A percentile compares a stretch with the other conserved stretches of the same genome.
Conservation (phyloP, 2,888 invertebrate species). For the Ferrisia virgata region DNA sequence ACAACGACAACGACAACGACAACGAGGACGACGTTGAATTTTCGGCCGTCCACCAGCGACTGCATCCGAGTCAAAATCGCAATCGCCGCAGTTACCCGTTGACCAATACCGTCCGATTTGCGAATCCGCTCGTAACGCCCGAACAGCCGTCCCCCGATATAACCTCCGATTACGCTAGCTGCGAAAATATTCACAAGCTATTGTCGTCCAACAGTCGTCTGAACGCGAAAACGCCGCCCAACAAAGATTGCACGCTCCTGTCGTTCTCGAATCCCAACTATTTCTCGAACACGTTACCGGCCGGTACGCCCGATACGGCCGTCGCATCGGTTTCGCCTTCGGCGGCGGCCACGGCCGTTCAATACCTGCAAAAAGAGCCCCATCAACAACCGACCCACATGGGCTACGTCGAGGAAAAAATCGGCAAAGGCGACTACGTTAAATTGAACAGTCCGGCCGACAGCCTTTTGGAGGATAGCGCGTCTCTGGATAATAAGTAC, state of each 20-base stretch:
- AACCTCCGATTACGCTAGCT: conserved; percentile 74
- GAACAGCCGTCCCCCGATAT: conserved; percentile 54
- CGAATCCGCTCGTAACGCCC: conserved; percentile 51
- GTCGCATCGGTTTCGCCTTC: background rate
- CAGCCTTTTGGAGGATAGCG: conserved; percentile 60
- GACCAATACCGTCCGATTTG: conserved; percentile 61
- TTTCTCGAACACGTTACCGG: background rate
- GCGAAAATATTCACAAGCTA: conserved; percentile 59
- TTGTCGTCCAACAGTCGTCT: background rate
- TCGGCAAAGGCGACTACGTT: conserved; percentile 52
- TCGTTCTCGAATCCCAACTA: conserved; percentile 43
- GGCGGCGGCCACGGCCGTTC: too few relatives aligned
- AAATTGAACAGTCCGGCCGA: conserved; percentile 63
- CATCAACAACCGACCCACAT: too few relatives aligned
- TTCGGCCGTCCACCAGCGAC: conserved; percentile 57
- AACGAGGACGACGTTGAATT: conserved; percentile 53
- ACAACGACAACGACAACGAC: too few relatives aligned
- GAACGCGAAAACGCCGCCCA: background rate
- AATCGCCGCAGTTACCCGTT: conserved; percentile 52
- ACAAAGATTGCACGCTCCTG: conserved; percentile 9
- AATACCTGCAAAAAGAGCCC: background rate
- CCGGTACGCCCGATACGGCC: background rate
- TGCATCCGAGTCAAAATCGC: conserved; percentile 56
- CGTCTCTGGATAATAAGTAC: conserved; percentile 47
- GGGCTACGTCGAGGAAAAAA: conserved; percentile 35